Conservation (phyloP, 92 coral and sea anemone genomes). For the Zoanthus sansibaricus region DNA sequence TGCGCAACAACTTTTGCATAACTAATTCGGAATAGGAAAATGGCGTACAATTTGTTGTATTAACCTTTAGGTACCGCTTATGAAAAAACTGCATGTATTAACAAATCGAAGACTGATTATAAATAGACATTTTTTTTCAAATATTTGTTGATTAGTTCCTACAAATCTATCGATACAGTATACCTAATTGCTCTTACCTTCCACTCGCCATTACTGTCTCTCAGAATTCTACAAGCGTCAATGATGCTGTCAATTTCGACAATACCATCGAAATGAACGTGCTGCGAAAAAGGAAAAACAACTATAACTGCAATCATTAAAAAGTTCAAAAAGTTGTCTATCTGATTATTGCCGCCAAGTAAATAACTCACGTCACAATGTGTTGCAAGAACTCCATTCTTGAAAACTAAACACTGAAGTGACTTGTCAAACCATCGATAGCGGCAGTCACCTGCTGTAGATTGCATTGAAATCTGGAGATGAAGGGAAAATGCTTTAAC, state of each 20-base stretch:
- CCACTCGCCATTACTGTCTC: slow-evolving; percentile 62
- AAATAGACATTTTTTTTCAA: too few species aligned
- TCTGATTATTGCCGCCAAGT: neutral
- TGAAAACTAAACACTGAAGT: slow-evolving; percentile 57
- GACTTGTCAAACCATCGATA: slow-evolving; percentile 99
- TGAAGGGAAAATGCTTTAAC: neutral
- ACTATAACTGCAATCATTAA: neutral
- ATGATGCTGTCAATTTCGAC: slow-evolving; percentile 54
- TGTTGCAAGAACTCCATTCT: slow-evolving; percentile 78
- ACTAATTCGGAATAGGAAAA: too few species aligned
- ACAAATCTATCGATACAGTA: too few species aligned
- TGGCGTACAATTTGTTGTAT: too few species aligned
- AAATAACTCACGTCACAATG: slow-evolving; percentile 82
- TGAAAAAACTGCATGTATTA: too few species aligned
- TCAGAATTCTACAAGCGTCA: slow-evolving; percentile 38
- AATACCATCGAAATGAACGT: slow-evolving; percentile 84
- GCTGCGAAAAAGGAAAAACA: slow-evolving; percentile 53
- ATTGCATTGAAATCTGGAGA: slow-evolving; percentile 48
- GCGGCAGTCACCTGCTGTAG: slow-evolving; percentile 76
- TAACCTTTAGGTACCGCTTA: too few species aligned
- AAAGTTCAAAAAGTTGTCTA: too few species aligned
- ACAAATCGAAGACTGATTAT: too few species aligned
- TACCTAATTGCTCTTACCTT: slow-evolving; percentile 61
- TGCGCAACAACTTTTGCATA: too few species aligned
- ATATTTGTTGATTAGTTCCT: too few species aligned